Evolutionary conservation across 2,113 vertebrate genomes (phyloP).

Genomic region (Neomonachus schauinslandi): DNA sequence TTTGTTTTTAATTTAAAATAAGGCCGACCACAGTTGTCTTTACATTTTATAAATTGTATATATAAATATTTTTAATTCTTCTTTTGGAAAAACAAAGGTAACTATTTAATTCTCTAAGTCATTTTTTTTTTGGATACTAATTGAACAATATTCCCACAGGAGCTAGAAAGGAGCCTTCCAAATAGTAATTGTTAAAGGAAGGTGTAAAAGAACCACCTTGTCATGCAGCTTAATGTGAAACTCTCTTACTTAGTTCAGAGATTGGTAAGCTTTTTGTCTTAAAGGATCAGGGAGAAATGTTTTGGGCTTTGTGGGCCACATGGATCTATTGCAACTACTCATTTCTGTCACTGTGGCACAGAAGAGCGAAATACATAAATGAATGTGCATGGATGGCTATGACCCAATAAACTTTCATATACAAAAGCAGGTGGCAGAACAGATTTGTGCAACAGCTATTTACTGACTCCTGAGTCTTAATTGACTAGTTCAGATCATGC

Average conservation of each 20-base stretch:
- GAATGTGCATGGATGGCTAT: background rate
- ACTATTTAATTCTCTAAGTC: background rate
- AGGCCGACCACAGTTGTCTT: background rate
- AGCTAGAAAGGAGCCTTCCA: background rate
- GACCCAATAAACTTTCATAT: background rate
- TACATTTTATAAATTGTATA: background rate
- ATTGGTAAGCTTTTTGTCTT: background rate
- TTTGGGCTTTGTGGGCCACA: background rate
- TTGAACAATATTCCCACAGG: background rate
- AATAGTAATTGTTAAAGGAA: background rate
- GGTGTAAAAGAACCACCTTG: background rate
- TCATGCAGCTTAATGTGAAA: background rate
- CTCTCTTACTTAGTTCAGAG: background rate
- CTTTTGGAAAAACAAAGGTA: background rate
- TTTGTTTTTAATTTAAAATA: slow-evolving; percentile 1
- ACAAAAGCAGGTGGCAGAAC: background rate
- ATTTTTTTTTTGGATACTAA: background rate
- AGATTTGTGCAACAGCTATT: background rate
- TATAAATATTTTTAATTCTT: background rate
- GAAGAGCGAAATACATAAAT: background rate
- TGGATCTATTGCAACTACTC: background rate
- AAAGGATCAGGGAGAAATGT: background rate
- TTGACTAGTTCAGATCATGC: background rate
- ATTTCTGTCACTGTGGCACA: background rate
- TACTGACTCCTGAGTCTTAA: background rate